phyloP scores from a whole-genome alignment of 2,113 vertebrate species.

The Empidonax alnorum region DNA sequence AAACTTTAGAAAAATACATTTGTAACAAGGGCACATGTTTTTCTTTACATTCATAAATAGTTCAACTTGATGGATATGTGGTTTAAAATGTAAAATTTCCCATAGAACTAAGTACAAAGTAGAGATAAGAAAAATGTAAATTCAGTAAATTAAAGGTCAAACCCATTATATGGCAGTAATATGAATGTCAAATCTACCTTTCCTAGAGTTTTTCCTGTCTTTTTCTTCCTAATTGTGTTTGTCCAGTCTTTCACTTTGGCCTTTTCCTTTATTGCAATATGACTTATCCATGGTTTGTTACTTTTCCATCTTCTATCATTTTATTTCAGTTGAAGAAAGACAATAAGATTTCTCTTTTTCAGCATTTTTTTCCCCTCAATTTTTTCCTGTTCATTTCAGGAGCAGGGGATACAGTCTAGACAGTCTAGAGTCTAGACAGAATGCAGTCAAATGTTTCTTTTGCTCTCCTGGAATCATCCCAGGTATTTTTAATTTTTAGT shows the following conservation, averaged over 20 bases:
- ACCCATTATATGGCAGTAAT: neutral
- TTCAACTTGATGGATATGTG: neutral
- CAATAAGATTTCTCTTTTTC: neutral
- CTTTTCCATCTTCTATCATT: neutral
- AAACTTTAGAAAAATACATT: neutral
- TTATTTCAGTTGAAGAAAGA: neutral
- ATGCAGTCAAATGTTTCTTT: neutral
- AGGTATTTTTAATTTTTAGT: neutral
- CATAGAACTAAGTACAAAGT: neutral
- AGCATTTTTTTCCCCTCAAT: rapidly evolving
- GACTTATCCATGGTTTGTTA: neutral
- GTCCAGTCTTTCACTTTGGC: neutral
- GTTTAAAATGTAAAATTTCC: neutral
- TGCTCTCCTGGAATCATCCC: neutral
- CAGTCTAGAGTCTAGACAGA: neutral
- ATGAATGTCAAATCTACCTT: neutral
- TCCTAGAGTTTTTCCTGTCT: neutral
- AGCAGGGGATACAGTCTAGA: neutral
- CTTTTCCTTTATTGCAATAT: neutral
- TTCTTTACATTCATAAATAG: neutral
- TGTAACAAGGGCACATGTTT: neutral
- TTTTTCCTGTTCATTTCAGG: neutral
- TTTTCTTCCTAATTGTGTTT: neutral
- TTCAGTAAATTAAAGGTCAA: slow-evolving; percentile 9
- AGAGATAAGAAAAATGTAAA: neutral